These are phyloP conservation scores for Brenthis ino DNA, from an alignment of 2,888 invertebrate species.

Conservation along the genomic window DNA sequence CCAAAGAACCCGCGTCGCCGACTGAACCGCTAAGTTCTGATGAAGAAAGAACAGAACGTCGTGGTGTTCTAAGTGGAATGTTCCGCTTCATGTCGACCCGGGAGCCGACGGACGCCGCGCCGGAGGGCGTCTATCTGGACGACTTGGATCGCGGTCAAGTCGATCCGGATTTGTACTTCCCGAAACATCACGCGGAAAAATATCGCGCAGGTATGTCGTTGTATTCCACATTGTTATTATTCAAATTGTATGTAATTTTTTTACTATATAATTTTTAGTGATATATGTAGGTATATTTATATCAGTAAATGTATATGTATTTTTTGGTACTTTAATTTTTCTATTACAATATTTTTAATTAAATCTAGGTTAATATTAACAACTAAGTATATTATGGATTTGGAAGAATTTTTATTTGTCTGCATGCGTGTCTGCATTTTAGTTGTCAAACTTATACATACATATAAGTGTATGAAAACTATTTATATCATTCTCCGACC, in stretches of 20 bases:
- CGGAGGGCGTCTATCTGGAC: slow-evolving; percentile 94
- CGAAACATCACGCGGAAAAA: slow-evolving; percentile 84
- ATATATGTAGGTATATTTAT: too few species aligned
- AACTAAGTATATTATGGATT: too few species aligned
- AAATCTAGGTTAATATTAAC: too few species aligned
- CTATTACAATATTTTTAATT: too few species aligned
- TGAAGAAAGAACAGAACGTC: slow-evolving; percentile 72
- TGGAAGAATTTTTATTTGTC: too few species aligned
- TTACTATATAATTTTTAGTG: neutral
- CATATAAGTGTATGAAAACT: too few species aligned
- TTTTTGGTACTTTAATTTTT: too few species aligned
- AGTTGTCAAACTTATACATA: too few species aligned
- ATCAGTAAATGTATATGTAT: too few species aligned
- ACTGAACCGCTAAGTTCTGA: slow-evolving; percentile 75
- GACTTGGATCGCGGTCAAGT: slow-evolving; percentile 94
- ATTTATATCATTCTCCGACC: too few species aligned
- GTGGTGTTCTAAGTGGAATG: slow-evolving; percentile 94
- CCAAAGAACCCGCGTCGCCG: slow-evolving; percentile 62
- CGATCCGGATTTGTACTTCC: slow-evolving; percentile 96
- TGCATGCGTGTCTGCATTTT: too few species aligned
- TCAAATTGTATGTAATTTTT: neutral
- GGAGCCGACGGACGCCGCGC: slow-evolving; percentile 71
- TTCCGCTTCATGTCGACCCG: slow-evolving; percentile 91
- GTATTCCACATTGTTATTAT: neutral
- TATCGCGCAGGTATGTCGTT: slow-evolving; percentile 65